phyloP scores from a whole-genome alignment of 2,113 vertebrate genomes.

The Silurus glanis region DNA sequence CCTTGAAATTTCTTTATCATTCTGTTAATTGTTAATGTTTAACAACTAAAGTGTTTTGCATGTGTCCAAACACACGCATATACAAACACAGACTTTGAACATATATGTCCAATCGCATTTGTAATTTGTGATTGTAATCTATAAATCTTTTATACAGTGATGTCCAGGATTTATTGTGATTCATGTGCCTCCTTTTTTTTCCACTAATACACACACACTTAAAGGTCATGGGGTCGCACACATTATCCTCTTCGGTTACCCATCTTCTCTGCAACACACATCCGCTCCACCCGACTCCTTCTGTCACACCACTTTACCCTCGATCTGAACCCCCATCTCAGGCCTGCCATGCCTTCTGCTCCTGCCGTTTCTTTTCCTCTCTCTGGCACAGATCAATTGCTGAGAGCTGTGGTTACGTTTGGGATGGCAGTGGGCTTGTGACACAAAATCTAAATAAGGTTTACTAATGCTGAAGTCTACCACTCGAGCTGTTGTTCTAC shows the following conservation, averaged over 20 bases:
- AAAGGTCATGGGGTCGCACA: conserved; percentile 15
- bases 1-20: too few relatives aligned
- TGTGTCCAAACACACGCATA: background rate
- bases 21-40: too few relatives aligned
- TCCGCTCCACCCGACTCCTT: background rate
- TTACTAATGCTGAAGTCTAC: background rate
- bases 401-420: background rate
- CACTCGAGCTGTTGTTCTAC: background rate
- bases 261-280: background rate
- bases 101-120: background rate
- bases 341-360: background rate
- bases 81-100: background rate
- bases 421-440: background rate
- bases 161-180: background rate
- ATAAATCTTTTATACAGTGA: background rate
- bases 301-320: conserved; percentile 15
- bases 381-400: background rate
- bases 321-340: background rate
- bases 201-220: background rate
- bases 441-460: background rate
- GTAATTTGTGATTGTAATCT: background rate
- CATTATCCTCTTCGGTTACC: conserved; percentile 29
- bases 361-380: background rate
- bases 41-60: too few relatives aligned
- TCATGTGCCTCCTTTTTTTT: background rate